Evolutionary conservation across 1,140 invertebrate genomes (phyloP).

Genomic region (Leptinotarsa lineolata): DNA sequence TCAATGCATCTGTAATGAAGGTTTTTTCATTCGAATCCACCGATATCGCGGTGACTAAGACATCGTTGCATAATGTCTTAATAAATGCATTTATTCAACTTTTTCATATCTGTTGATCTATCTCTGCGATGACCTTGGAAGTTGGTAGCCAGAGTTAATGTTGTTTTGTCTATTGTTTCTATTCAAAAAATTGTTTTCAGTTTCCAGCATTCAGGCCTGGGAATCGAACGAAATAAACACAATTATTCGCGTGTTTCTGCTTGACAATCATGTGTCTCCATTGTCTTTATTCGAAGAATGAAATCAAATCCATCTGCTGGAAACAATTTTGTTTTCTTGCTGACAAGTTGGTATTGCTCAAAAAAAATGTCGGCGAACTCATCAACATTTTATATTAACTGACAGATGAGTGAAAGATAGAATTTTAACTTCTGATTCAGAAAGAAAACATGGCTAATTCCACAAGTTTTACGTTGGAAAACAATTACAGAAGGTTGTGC

Average conservation of each 20-base stretch:
- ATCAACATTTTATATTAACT: too few relatives aligned
- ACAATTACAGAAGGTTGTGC: too few relatives aligned
- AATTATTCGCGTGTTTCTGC: neutral
- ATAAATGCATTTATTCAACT: constrained; percentile 37
- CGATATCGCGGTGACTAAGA: constrained; percentile 14
- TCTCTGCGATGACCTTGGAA: constrained; percentile 35
- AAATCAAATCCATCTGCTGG: too few relatives aligned
- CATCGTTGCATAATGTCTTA: constrained; percentile 38
- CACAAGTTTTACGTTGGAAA: too few relatives aligned
- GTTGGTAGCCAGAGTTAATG: constrained; percentile 35
- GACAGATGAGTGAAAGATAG: too few relatives aligned
- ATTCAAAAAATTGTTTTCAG: neutral
- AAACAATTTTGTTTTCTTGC: too few relatives aligned
- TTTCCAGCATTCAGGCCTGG: neutral
- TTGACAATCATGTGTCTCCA: neutral
- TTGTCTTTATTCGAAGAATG: too few relatives aligned
- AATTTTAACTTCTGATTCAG: too few relatives aligned
- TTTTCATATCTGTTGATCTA: constrained; percentile 39
- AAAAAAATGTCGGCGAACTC: too few relatives aligned
- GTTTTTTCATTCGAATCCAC: constrained; percentile 7
- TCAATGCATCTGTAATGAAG: constrained; percentile 15
- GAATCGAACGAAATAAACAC: neutral
- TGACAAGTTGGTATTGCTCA: too few relatives aligned
- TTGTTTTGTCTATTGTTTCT: constrained; percentile 38
- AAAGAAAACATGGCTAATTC: too few relatives aligned